phyloP scores from a whole-genome alignment of 2,888 invertebrate species.

The Hyles lineata region DNA sequence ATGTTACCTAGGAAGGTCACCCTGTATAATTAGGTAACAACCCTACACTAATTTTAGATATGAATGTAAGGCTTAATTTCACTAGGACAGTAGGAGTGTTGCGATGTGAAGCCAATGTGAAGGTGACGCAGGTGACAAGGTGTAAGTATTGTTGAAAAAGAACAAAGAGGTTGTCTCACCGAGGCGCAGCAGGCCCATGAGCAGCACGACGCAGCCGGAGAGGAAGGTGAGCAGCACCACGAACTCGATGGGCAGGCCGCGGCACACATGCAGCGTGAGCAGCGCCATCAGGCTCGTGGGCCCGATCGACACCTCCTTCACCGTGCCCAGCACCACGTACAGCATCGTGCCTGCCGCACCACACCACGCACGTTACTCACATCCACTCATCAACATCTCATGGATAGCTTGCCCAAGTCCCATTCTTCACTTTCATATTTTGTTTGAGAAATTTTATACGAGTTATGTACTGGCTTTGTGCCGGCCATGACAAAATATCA shows the following conservation, averaged over 20 bases:
- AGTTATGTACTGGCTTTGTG: too few relatives aligned
- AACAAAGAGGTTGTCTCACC: conserved; percentile 85
- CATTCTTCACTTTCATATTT: too few relatives aligned
- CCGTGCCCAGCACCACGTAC: conserved; percentile 94
- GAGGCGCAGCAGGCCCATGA: conserved; percentile 92
- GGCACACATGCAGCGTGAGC: conserved; percentile 90
- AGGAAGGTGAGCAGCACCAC: conserved; percentile 91
- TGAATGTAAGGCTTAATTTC: too few relatives aligned
- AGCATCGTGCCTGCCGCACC: conserved; percentile 88
- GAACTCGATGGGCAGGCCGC: conserved; percentile 88
- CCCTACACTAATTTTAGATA: too few relatives aligned
- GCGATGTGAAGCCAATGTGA: not conserved
- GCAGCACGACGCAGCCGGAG: conserved; percentile 90
- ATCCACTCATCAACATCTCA: not conserved
- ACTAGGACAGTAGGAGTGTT: too few relatives aligned
- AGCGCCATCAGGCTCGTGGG: conserved; percentile 97
- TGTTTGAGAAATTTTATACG: too few relatives aligned
- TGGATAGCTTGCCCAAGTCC: too few relatives aligned
- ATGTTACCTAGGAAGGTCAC: too few relatives aligned
- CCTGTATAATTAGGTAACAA: too few relatives aligned
- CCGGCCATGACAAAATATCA: too few relatives aligned
- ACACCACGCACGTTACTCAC: not conserved
- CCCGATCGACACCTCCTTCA: conserved; percentile 94
- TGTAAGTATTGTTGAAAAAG: not conserved
- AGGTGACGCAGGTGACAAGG: not conserved